Base-by-base conservation (phyloP, 2,113 vertebrate genomes). In the Rhadina sibilatrix region DNA sequence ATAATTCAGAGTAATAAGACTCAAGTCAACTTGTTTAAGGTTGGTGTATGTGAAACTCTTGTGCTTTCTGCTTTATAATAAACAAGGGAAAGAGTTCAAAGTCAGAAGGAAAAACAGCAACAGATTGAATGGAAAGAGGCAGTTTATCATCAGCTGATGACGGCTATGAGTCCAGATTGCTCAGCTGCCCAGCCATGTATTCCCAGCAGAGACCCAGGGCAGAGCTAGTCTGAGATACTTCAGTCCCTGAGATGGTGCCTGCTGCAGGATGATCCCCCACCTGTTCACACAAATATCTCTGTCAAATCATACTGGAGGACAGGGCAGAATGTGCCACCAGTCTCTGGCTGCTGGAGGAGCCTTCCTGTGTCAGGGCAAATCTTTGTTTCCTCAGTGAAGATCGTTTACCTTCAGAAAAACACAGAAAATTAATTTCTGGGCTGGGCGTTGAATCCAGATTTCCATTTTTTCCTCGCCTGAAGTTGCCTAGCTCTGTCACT, bases 401-500 rank as follows among this genome's bases (percentile, higher is more conserved):
- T 5, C 2, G 0, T 68, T 86, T 63, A 94, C 64, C 88, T 95
- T 92, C 35, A 89, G 83, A 92, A 90, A 87, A 8, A 21, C 72
- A 42, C 11, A 86, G 47, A 89, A 59, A 65, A 52, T 15, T 0
- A 60, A 35, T 42, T 61, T 56, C 64, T 63, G 37, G 27, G 52
- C 47, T 83, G 83, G 60, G 44, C 0, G 37, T 71, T 61, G 40
- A 79, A 82, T 82, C 37, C 49, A 79, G 57, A 89, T 57, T 92
- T 57, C 65, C 72, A 76, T 89, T 90, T 60, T 53, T 92, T 89
- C 74, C 65, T 63, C 8, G 13, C 87, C 38, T 74, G 35, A 85
- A 80, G 88, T 79, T 94, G 76, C 83, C 74, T 72, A 78, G 83
- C 61, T 94, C 90, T 89, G 92, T 75, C 85, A 81, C 78, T 86